Conservation (phyloP, 2,888 invertebrate genomes). For the Reticulitermes lucifugus region DNA sequence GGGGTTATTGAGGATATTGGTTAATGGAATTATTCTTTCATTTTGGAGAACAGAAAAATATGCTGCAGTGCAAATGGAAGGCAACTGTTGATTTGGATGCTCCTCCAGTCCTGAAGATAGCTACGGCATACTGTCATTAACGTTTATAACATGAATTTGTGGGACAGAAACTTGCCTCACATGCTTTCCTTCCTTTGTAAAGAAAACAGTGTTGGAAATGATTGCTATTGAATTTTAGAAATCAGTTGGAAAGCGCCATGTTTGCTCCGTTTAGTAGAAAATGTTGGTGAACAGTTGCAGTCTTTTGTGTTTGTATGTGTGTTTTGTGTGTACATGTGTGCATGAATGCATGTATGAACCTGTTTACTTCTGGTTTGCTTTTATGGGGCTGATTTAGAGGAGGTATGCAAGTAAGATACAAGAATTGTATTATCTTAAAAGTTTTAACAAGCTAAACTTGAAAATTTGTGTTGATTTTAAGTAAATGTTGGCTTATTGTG, state of each 20-base stretch:
- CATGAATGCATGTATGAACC: neutral
- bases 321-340: neutral
- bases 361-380: neutral
- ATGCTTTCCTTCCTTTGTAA: neutral
- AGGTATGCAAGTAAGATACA: neutral
- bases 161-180: conserved; percentile 25
- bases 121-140: neutral
- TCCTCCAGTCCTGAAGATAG: conserved; percentile 11
- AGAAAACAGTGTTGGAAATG: conserved; percentile 16
- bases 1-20: conserved; percentile 27
- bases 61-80: conserved; percentile 15
- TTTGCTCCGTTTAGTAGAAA: conserved; percentile 11
- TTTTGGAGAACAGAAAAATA: conserved; percentile 10
- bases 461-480: neutral
- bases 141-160: neutral
- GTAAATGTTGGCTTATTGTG: neutral
- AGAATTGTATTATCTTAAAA: neutral
- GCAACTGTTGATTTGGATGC: neutral
- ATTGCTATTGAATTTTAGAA: neutral
- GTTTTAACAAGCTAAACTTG: neutral
- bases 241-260: conserved; percentile 12
- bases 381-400: neutral
- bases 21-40: conserved; percentile 32
- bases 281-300: conserved; percentile 1
- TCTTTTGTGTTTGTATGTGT: conserved; percentile 1